Evolutionary conservation across 1,140 invertebrate genomes (phyloP).

Genomic region (Cotesia glomerata): DNA sequence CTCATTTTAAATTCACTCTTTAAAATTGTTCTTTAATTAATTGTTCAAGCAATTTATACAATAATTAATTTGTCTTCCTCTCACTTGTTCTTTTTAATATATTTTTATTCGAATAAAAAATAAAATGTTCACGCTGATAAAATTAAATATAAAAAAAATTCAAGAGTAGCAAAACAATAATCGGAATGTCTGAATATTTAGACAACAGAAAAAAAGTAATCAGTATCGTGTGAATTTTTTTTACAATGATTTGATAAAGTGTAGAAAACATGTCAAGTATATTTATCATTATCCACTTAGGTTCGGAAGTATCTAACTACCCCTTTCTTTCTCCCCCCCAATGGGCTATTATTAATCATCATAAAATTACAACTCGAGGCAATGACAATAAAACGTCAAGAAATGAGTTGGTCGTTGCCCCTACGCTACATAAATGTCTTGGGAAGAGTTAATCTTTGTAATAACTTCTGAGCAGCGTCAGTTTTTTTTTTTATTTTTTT

Average conservation of each 20-base stretch:
- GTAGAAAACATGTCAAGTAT: neutral
- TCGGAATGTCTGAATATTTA: conserved; percentile 50
- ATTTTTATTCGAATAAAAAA: neutral
- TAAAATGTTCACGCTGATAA: neutral
- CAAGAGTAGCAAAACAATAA: conserved; percentile 33
- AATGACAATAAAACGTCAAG: neutral
- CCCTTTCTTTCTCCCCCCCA: neutral
- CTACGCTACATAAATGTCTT: conserved; percentile 29
- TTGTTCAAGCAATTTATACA: neutral
- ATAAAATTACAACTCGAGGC: conserved; percentile 23
- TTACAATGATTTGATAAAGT: neutral
- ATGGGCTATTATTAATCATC: conserved; percentile 36
- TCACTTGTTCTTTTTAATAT: neutral
- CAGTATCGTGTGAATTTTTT: neutral
- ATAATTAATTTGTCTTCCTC: conserved; percentile 3
- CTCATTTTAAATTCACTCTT: neutral
- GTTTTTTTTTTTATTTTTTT: conserved; percentile 3
- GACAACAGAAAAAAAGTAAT: conserved; percentile 26
- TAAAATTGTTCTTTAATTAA: no score
- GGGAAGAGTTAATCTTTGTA: conserved; percentile 58
- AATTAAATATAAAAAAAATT: neutral
- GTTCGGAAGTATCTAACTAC: neutral
- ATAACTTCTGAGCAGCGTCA: conserved; percentile 55
- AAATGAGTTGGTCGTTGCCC: neutral
- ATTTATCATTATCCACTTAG: neutral